Evolutionary conservation across 2,888 invertebrate genomes (phyloP).

Genomic region (Drosophila recens): DNA sequence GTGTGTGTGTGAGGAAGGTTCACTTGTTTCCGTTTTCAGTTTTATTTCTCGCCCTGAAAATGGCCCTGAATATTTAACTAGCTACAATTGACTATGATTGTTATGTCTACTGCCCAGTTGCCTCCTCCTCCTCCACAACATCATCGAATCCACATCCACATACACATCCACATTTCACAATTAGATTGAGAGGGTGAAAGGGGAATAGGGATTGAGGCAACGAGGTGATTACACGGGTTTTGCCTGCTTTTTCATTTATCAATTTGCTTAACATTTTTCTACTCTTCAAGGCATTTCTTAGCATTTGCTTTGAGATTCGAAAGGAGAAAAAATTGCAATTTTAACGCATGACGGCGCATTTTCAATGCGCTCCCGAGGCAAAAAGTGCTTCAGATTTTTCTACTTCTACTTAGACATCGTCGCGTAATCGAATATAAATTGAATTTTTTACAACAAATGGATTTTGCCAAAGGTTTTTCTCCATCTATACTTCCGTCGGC

Average conservation of each 20-base stretch:
- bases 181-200: slow-evolving; percentile 38
- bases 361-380: slow-evolving; percentile 67
- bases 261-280: slow-evolving; percentile 63
- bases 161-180: slow-evolving; percentile 49
- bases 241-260: slow-evolving; percentile 63
- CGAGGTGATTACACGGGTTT: slow-evolving; percentile 21
- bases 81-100: slow-evolving; percentile 78
- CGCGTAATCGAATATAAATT: slow-evolving; percentile 79
- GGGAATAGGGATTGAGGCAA: not conserved
- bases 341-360: slow-evolving; percentile 78
- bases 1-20: slow-evolving; percentile 19
- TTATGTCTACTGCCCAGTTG: slow-evolving; percentile 60
- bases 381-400: slow-evolving; percentile 50
- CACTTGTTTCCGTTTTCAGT: slow-evolving; percentile 55
- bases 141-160: slow-evolving; percentile 9
- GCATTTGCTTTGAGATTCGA: slow-evolving; percentile 33
- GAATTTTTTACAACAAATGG: slow-evolving; percentile 76
- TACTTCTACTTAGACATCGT: slow-evolving; percentile 72
- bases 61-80: slow-evolving; percentile 75
- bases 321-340: slow-evolving; percentile 71
- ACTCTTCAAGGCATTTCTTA: slow-evolving; percentile 13
- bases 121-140: slow-evolving; percentile 4
- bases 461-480: slow-evolving; percentile 65
- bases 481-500: slow-evolving; percentile 12
- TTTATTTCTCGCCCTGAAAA: slow-evolving; percentile 72